Evolutionary conservation across 2,113 vertebrate genomes (phyloP).

Genomic region (Seriola aureovittata): DNA sequence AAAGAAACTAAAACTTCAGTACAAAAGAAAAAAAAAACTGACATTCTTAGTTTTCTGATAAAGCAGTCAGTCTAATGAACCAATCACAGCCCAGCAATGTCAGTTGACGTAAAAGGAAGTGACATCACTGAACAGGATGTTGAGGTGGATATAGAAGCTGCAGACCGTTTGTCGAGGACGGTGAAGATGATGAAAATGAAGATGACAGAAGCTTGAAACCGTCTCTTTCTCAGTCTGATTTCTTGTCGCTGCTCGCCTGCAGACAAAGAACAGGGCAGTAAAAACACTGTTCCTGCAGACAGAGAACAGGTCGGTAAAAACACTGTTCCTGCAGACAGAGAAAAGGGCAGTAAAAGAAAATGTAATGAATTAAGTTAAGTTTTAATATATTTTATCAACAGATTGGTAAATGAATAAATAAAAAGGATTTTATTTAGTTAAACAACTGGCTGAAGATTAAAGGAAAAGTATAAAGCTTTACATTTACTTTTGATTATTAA

Average conservation of each 20-base stretch:
- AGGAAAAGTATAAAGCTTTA: too few species aligned
- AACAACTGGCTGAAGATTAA: too few species aligned
- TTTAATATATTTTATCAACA: too few species aligned
- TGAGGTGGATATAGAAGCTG: background rate
- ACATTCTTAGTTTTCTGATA: background rate
- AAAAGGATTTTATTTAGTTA: too few species aligned
- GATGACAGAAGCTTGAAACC: conserved; percentile 8
- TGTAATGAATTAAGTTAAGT: too few species aligned
- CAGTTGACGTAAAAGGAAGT: conserved; percentile 1
- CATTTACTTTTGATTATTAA: too few species aligned
- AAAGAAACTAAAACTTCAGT: background rate
- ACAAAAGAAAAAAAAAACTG: too few species aligned
- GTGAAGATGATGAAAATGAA: conserved; percentile 14
- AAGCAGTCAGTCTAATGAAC: background rate
- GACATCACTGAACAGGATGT: conserved; percentile 19
- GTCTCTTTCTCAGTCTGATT: conserved; percentile 75
- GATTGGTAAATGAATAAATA: too few species aligned
- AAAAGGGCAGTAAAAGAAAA: background rate
- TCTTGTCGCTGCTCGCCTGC: conserved; percentile 83
- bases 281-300: conserved; percentile 60
- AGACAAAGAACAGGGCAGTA: conserved; percentile 1
- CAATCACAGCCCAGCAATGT: conserved; percentile 26
- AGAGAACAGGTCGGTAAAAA: background rate
- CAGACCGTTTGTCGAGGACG: background rate
- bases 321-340: conserved; percentile 65